phyloP scores from a whole-genome alignment of 2,888 invertebrate genomes.

The Oligia strigilis region DNA sequence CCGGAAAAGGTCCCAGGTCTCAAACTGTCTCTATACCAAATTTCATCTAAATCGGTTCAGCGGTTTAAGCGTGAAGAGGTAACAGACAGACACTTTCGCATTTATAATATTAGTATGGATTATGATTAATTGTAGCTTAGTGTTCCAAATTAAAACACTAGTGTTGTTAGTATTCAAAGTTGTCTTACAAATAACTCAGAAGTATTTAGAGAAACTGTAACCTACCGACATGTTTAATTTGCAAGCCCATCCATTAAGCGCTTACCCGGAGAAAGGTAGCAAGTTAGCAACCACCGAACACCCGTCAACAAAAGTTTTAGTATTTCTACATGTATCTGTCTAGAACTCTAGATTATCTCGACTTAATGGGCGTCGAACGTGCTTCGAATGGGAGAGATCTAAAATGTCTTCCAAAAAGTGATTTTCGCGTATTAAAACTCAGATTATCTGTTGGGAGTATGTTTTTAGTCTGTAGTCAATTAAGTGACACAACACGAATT shows the following conservation, averaged over 20 bases:
- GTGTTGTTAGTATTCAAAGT: not conserved
- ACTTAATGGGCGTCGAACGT: conserved; percentile 58
- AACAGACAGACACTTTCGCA: too few species aligned
- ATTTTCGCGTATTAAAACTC: conserved; percentile 48
- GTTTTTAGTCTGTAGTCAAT: too few species aligned
- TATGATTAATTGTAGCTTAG: not conserved
- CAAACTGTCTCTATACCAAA: too few species aligned
- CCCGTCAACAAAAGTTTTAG: conserved; percentile 55
- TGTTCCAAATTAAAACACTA: conserved; percentile 10
- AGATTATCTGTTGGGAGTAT: not conserved
- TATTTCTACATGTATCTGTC: conserved; percentile 57
- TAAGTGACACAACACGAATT: too few species aligned
- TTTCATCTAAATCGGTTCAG: too few species aligned
- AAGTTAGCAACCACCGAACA: conserved; percentile 34
- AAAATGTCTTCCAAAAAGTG: conserved; percentile 45
- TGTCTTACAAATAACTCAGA: conserved; percentile 20
- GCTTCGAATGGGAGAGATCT: conserved; percentile 41
- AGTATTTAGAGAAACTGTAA: conserved; percentile 36
- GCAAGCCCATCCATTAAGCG: conserved; percentile 32
- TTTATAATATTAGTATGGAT: not conserved
- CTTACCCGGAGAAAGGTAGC: conserved; percentile 44
- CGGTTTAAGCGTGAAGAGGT: too few species aligned
- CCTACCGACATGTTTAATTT: conserved; percentile 41
- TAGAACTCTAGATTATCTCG: conserved; percentile 39
- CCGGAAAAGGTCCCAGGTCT: too few species aligned